Evolutionary conservation across 2,888 invertebrate genomes (phyloP), one percentile per base, ranked within the genome.

Genomic region (Acanthococcus lagerstroemiae): DNA sequence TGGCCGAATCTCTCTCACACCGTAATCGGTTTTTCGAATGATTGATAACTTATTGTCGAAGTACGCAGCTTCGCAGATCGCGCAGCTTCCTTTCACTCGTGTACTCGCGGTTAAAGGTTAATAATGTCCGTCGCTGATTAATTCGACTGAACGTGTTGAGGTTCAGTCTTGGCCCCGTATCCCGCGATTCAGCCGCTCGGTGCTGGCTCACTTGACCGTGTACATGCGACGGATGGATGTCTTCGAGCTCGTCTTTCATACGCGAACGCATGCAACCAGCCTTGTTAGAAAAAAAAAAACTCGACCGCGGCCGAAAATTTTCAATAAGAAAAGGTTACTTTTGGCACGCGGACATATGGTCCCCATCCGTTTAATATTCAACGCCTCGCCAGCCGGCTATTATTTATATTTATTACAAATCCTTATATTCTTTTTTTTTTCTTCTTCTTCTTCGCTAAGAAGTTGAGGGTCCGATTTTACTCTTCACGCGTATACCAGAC

Each of bases 371-470:
- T 63, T 63, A 63, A 63, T 63, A 63, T 63, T 63, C 63, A 63
- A 63, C 52, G 63, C 63, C 63, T 54, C 24, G 44, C 63, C 27
- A 44, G 37, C 30, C 24, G 52, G 37, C 63, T 63, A 63, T 63
- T 63, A 63, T 63, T 63, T 63, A 63, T 63, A 63, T 63, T 63
- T 63, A 63, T 63, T 63, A 63, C 52, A 63, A 63, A 63, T 63
- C 63, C 63, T 63, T 63, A n/a, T n/a, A n/a, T n/a, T 37, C n/a
- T n/a, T 37, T 37, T 37, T n/a, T 15, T 37, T 37, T 37, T 37
- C 37, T 9, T 15, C 37, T 37, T 37, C 37, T n/a, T 37, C n/a
- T n/a, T 15, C 37, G 37, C 37, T 37, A 37, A 37, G 12, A 37
- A 37, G n/a, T 37, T 37, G 12, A 37, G 37, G 55, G 55, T 30